Conservation (phyloP, 2,888 invertebrate genomes). For the Melinaea menophilus region DNA sequence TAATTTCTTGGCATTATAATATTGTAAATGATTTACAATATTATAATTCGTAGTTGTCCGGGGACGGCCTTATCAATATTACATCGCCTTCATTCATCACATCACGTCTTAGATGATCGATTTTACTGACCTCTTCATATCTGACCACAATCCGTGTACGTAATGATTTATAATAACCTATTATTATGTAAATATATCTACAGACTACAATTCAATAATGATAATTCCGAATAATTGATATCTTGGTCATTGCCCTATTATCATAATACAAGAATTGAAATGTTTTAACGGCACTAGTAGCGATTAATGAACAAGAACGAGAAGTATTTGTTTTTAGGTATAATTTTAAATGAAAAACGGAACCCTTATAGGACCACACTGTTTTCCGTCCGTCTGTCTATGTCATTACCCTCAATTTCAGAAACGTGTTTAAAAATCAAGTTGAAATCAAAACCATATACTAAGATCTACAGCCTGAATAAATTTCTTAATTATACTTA, state of each 20-base stretch:
- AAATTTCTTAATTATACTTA: too few relatives aligned
- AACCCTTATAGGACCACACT: too few relatives aligned
- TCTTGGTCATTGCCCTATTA: background rate
- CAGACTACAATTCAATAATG: background rate
- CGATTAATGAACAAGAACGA: too few relatives aligned
- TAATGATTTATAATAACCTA: slow-evolving; percentile 6
- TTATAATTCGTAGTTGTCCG: slow-evolving; percentile 35
- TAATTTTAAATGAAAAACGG: too few relatives aligned
- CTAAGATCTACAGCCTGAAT: too few relatives aligned
- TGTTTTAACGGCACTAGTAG: too few relatives aligned
- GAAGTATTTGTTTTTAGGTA: too few relatives aligned
- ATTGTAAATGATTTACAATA: slow-evolving; percentile 26
- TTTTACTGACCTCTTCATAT: slow-evolving; percentile 31
- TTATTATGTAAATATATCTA: background rate
- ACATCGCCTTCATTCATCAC: slow-evolving; percentile 51
- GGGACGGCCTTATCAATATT: slow-evolving; percentile 44
- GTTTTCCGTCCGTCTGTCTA: too few relatives aligned
- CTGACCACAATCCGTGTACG: slow-evolving; percentile 13
- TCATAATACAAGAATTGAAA: too few relatives aligned
- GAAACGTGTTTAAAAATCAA: too few relatives aligned
- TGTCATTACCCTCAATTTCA: too few relatives aligned
- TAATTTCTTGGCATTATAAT: slow-evolving; percentile 15
- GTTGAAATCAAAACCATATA: too few relatives aligned
- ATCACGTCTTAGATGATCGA: slow-evolving; percentile 50
- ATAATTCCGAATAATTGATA: background rate